These are phyloP conservation scores for Tetraneura akinire DNA, from an alignment of 1,140 invertebrate species.

Conservation along the genomic window DNA sequence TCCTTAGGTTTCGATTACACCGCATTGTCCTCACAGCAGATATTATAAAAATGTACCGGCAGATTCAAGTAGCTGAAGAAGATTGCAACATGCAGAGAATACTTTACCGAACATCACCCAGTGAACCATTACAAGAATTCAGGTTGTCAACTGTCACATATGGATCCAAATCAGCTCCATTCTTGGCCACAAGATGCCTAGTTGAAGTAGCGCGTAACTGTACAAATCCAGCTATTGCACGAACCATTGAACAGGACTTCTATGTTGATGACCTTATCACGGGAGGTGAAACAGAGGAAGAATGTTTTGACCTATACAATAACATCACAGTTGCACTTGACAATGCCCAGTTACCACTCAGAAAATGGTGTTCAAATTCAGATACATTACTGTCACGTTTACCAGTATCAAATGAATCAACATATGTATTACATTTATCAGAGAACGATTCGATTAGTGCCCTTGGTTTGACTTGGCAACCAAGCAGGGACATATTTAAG, in stretches of 20 bases:
- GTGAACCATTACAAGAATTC: conserved; percentile 52
- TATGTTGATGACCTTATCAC: background rate
- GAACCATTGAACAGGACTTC: no score
- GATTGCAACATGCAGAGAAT: conserved; percentile 57
- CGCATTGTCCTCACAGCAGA: conserved; percentile 56
- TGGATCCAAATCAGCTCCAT: conserved; percentile 57
- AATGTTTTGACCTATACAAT: background rate
- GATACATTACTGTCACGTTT: no score
- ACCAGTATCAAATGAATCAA: no score
- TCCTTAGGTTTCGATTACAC: conserved; percentile 56
- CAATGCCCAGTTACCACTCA: background rate
- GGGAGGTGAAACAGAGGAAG: background rate
- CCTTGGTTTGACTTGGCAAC: no score
- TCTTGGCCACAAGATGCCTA: conserved; percentile 56
- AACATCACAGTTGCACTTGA: background rate
- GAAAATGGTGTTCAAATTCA: conserved; percentile 27
- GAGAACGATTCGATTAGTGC: no score
- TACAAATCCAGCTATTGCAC: background rate
- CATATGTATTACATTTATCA: no score
- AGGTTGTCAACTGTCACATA: conserved; percentile 57
- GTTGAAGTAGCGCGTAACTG: conserved; percentile 52
- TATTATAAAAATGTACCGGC: conserved; percentile 55
- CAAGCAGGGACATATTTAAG: background rate
- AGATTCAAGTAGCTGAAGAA: conserved; percentile 49
- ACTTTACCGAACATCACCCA: conserved; percentile 55